Conservation (phyloP, 2,888 invertebrate species). For the Callinectes sapidus region DNA sequence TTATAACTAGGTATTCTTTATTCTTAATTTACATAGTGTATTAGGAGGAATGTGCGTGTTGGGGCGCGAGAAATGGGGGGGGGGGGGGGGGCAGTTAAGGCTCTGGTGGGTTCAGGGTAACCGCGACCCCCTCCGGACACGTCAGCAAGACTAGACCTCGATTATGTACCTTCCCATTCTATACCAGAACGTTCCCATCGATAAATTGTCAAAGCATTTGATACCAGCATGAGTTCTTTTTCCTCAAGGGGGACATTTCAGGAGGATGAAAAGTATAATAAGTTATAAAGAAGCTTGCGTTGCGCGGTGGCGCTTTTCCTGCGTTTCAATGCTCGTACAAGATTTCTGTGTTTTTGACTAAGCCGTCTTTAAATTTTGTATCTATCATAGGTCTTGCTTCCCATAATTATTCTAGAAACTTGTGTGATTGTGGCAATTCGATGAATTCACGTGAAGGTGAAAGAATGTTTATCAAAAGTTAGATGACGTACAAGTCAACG, state of each 20-base stretch:
- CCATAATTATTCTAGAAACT: not conserved
- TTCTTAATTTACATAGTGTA: not conserved
- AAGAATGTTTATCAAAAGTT: not conserved
- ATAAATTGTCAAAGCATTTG: not conserved
- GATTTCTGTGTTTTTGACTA: not conserved
- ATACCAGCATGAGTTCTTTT: not conserved
- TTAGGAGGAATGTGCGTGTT: not conserved
- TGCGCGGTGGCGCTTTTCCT: not conserved
- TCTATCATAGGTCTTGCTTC: not conserved
- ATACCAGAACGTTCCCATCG: not conserved
- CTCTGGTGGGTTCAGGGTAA: not conserved
- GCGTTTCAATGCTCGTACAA: not conserved
- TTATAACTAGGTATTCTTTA: not conserved
- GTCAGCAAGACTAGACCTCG: conserved; percentile 37
- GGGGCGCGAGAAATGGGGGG: not conserved
- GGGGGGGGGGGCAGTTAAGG: not conserved
- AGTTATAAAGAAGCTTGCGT: not conserved
- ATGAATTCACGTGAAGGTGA: not conserved
- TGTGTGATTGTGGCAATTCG: not conserved
- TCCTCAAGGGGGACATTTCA: not conserved
- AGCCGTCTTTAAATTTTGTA: not conserved
- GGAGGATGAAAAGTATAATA: not conserved
- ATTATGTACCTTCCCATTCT: not conserved
- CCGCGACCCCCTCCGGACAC: conserved; percentile 2
- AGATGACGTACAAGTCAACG: not conserved